A percentile compares a stretch with the other conserved stretches of the same genome.
These are phyloP conservation scores for Agrochola macilenta DNA, from an alignment of 2,888 invertebrate genomes.

Conservation along the genomic window DNA sequence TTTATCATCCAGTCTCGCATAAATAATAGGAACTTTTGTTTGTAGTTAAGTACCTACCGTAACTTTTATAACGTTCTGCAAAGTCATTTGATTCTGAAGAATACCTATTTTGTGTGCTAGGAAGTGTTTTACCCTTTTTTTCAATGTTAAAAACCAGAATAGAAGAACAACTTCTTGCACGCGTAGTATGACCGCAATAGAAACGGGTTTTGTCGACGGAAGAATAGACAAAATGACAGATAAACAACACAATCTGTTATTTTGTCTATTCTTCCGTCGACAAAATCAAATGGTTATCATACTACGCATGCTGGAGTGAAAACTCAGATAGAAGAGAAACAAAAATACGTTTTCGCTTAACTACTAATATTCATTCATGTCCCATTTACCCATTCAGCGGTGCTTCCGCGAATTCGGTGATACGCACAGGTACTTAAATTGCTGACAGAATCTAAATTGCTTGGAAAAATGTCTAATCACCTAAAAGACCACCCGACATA, in stretches of 20 bases:
- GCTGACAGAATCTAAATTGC: conserved; percentile 57
- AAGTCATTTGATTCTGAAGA: conserved; percentile 13
- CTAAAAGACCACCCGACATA: conserved; percentile 49
- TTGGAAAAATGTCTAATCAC: conserved; percentile 63
- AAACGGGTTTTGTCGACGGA: too few relatives aligned
- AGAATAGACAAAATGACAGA: too few relatives aligned
- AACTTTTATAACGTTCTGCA: neutral
- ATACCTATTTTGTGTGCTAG: conserved; percentile 10
- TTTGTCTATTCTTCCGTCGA: too few relatives aligned
- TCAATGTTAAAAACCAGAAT: neutral
- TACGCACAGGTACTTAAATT: conserved; percentile 34
- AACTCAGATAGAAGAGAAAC: neutral
- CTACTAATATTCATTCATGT: conserved; percentile 21
- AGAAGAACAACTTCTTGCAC: neutral
- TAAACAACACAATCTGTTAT: too few relatives aligned
- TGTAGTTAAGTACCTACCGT: neutral
- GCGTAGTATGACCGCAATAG: too few relatives aligned
- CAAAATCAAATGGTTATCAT: too few relatives aligned
- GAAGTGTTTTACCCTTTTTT: neutral
- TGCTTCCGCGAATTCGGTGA: conserved; percentile 44
- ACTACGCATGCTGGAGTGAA: too few relatives aligned
- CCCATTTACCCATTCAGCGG: conserved; percentile 25
- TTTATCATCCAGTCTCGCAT: conserved; percentile 30
- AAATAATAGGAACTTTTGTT: conserved; percentile 15
- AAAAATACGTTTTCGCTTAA: neutral